Conservation (phyloP, 2,113 vertebrate genomes). For the Macrotis lagotis region DNA sequence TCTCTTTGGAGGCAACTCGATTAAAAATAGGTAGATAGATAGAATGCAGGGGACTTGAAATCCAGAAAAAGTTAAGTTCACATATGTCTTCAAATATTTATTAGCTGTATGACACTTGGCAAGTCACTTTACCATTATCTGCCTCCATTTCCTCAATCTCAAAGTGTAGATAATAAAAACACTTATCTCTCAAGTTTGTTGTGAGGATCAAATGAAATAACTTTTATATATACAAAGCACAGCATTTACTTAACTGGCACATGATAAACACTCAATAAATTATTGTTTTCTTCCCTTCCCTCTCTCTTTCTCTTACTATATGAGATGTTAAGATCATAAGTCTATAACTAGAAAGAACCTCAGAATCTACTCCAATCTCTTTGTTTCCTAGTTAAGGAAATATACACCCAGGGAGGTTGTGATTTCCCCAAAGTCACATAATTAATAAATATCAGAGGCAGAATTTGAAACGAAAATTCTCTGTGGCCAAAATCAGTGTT, state of each 20-base stretch:
- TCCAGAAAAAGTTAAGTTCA: background rate
- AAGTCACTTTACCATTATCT: background rate
- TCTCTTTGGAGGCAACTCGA: too few species aligned
- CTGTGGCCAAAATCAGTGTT: background rate
- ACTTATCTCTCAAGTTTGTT: background rate
- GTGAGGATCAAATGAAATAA: background rate
- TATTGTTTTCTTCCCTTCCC: background rate
- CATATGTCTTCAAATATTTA: too few species aligned
- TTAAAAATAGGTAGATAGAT: too few species aligned
- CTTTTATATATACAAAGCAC: background rate
- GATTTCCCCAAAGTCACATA: background rate
- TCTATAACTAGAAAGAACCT: too few species aligned
- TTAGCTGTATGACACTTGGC: background rate
- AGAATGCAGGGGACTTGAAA: background rate
- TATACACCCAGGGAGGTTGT: background rate
- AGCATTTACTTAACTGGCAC: background rate
- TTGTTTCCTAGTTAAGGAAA: conserved; percentile 19
- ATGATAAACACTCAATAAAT: background rate
- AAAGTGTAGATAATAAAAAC: background rate
- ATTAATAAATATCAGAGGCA: accelerated
- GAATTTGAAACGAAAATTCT: background rate
- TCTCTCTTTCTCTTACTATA: background rate
- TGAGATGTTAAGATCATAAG: background rate
- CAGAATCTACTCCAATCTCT: background rate
- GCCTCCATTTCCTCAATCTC: background rate